Evolutionary conservation across 64 coral and sea anemone species (phyloP).

Genomic region (Stylophora pistillata): DNA sequence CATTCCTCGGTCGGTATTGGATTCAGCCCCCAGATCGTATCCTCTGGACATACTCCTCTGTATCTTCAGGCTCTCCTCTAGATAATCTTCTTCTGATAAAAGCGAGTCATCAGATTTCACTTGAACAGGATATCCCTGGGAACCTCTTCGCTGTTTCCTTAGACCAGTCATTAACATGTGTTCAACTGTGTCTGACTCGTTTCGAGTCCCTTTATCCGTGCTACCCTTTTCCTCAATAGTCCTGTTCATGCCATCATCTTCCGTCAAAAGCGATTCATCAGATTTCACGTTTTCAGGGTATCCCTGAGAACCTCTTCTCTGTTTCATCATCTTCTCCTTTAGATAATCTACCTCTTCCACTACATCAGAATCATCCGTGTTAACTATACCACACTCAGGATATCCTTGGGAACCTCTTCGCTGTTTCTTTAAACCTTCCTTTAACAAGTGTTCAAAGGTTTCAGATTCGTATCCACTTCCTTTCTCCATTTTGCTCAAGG

Average conservation of each 20-base stretch:
- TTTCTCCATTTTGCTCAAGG: slow-evolving; percentile 4
- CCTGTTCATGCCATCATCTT: too few relatives aligned
- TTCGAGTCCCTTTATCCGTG: background rate
- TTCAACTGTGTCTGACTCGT: background rate
- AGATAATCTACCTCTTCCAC: background rate
- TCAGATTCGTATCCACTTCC: background rate
- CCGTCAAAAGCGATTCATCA: too few relatives aligned
- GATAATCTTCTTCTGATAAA: slow-evolving; percentile 17
- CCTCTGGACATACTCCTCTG: slow-evolving; percentile 42
- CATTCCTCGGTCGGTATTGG: slow-evolving; percentile 43
- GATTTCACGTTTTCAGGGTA: too few relatives aligned
- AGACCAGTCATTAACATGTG: slow-evolving; percentile 13
- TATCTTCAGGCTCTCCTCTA: slow-evolving; percentile 41
- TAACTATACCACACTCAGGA: slow-evolving; percentile 39
- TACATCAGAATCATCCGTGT: slow-evolving; percentile 59
- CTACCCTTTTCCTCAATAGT: too few relatives aligned
- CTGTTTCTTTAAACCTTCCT: slow-evolving; percentile 47
- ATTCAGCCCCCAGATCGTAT: slow-evolving; percentile 2
- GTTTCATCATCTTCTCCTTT: too few relatives aligned
- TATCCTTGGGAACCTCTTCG: slow-evolving; percentile 61
- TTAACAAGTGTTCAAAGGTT: slow-evolving; percentile 16
- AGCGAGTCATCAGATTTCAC: too few relatives aligned
- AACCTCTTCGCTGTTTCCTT: background rate
- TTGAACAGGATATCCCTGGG: too few relatives aligned
- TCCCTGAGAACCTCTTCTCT: too few relatives aligned